These are phyloP conservation scores for Tetropium fuscum DNA, from an alignment of 2,888 invertebrate genomes.

Conservation along the genomic window DNA sequence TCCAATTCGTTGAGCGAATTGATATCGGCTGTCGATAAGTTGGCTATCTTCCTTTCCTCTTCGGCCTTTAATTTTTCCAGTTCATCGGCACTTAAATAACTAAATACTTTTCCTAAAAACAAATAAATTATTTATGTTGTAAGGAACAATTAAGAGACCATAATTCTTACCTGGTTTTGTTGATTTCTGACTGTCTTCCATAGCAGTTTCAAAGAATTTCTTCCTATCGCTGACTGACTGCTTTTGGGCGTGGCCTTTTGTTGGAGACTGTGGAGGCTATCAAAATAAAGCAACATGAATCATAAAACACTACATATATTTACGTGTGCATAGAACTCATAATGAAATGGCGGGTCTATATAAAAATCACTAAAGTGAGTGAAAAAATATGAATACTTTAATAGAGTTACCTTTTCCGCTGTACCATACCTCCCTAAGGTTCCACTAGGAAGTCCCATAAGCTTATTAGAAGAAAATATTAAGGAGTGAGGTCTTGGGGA, in stretches of 20 bases:
- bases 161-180: slow-evolving; percentile 81
- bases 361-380: no score
- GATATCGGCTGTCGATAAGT: slow-evolving; percentile 75
- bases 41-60: slow-evolving; percentile 90
- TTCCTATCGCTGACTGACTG: slow-evolving; percentile 94
- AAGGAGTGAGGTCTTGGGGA: slow-evolving; percentile 46
- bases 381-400: neutral
- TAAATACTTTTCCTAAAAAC: slow-evolving; percentile 88
- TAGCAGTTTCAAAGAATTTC: slow-evolving; percentile 95
- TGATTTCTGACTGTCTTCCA: slow-evolving; percentile 91
- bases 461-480: slow-evolving; percentile 48
- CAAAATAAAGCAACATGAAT: slow-evolving; percentile 23
- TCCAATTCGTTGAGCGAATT: slow-evolving; percentile 70
- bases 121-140: neutral
- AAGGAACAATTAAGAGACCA: neutral
- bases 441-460: slow-evolving; percentile 42
- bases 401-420: slow-evolving; percentile 43
- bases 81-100: slow-evolving; percentile 94
- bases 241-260: slow-evolving; percentile 81
- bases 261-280: slow-evolving; percentile 73
- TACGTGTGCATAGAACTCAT: slow-evolving; percentile 8
- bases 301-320: neutral
- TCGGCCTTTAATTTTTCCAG: slow-evolving; percentile 94
- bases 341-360: neutral
- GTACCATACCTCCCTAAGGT: slow-evolving; percentile 40